Percentiles rank a stretch among this genome's conserved stretches.
Conservation (phyloP, 2,797 vertebrate species). For the Pteronotus mesoamericanus region DNA sequence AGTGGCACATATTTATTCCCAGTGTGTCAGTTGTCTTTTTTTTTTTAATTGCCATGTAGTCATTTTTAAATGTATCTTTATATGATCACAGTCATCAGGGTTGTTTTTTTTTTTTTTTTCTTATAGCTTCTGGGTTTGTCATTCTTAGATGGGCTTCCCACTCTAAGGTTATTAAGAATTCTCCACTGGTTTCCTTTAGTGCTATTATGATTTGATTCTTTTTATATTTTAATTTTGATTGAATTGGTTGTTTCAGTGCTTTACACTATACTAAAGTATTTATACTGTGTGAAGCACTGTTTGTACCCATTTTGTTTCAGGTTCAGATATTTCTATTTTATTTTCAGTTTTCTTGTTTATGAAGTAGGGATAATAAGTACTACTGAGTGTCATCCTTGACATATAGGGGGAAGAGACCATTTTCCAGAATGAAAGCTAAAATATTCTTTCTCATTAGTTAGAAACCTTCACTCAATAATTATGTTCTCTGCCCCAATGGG, state of each 20-base stretch:
- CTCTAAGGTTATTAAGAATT: background rate
- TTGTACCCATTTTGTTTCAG: background rate
- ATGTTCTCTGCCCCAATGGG: background rate
- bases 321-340: background rate
- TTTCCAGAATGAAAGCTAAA: background rate
- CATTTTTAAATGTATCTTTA: background rate
- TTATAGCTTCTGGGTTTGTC: background rate
- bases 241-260: background rate
- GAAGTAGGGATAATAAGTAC: background rate
- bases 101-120: background rate
- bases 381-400: background rate
- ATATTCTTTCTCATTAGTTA: background rate
- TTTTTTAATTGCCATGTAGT: background rate
- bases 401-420: background rate
- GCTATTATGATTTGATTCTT: background rate
- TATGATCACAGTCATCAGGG: background rate
- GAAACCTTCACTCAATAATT: background rate
- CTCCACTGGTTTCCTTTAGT: background rate
- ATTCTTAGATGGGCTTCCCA: background rate
- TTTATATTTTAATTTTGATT: background rate
- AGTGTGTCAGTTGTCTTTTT: background rate
- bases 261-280: background rate
- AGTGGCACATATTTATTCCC: background rate
- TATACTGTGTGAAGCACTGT: background rate
- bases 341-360: background rate